Evolutionary conservation across 2,797 vertebrate genomes (phyloP), one percentile per base, ranked within the genome.

Genomic region (Pyrocephalus nanus): DNA sequence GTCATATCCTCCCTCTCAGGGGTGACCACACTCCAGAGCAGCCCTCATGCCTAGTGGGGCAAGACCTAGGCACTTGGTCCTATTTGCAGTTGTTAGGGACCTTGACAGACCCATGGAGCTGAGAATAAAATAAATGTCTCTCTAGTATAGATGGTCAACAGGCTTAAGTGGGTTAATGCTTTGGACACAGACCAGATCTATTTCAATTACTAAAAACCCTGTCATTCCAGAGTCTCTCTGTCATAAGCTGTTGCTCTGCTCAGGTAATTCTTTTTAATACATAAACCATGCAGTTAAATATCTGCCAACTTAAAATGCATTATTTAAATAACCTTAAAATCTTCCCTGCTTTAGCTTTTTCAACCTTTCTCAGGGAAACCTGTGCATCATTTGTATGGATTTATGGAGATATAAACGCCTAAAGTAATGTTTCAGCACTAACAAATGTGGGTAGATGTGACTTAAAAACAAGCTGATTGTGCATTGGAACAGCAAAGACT

Each of bases 401-500:
- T 97, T 97, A 96, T 93, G 93, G 95, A 97, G 92, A 94, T 83
- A 79, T 80, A 82, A 97, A 87, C 87, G 94, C 94, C 92, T 91
- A 86, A 96, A 97, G 93, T 96, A 96, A 97, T 96, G 91, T 97
- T 97, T 97, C 95, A 96, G 90, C 93, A 93, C 94, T 96, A 97
- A 95, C 86, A 97, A 97, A 96, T 94, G 83, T 95, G 77, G 90
- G 88, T 96, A 95, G 93, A 96, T 86, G 70, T 53, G 91, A 97
- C 93, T 97, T 97, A 96, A 97, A 97, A 97, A 97, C 96, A 97
- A 97, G 93, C 93, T 96, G 97, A 97, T 97, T 87, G 15, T 66
- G 80, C 94, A 94, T 62, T 93, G 93, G 87, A 97, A 97, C 91
- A 97, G 97, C 96, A 97, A 97, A 97, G 95, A 95, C 87, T 66